Evolutionary conservation across 2,888 invertebrate genomes (phyloP).

Genomic region (Apoda limacodes): DNA sequence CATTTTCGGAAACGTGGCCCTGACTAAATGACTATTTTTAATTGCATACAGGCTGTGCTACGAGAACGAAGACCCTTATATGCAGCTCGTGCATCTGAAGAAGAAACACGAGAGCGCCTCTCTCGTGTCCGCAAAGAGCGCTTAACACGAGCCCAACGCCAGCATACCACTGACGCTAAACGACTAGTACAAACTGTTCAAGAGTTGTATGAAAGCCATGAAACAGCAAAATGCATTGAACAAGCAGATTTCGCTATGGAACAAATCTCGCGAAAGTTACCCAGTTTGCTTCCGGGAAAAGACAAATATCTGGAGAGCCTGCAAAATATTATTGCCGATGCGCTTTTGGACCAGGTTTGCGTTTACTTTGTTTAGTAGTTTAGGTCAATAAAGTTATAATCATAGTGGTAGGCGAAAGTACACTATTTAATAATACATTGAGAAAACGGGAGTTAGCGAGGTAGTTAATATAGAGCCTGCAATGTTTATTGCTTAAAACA

Average conservation of each 20-base stretch:
- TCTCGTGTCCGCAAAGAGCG: conserved; percentile 39
- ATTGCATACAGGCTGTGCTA: conserved; percentile 38
- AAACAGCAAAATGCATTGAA: conserved; percentile 48
- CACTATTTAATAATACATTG: no score
- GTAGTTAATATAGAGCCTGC: no score
- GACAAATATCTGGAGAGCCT: conserved; percentile 47
- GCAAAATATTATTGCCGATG: conserved; percentile 42
- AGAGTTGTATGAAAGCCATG: conserved; percentile 32
- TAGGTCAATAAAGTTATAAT: conserved; percentile 1
- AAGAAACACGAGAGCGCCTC: conserved; percentile 38
- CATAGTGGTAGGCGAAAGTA: no score
- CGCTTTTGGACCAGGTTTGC: conserved; percentile 53
- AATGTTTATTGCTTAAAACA: no score
- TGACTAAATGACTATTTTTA: conserved; percentile 11
- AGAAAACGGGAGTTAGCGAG: no score
- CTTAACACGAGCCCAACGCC: conserved; percentile 36
- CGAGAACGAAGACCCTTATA: conserved; percentile 52
- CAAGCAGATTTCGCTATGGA: conserved; percentile 52
- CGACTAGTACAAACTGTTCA: conserved; percentile 38
- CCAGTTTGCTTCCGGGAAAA: conserved; percentile 42
- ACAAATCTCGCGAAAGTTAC: conserved; percentile 44
- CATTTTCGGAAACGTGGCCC: not conserved
- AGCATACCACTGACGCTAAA: conserved; percentile 41
- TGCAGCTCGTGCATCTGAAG: conserved; percentile 43
- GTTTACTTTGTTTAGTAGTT: conserved; percentile 2